phyloP scores from a whole-genome alignment of 37 sponge, comb jelly and placozoan genomes.

The Axinella damicornis region DNA sequence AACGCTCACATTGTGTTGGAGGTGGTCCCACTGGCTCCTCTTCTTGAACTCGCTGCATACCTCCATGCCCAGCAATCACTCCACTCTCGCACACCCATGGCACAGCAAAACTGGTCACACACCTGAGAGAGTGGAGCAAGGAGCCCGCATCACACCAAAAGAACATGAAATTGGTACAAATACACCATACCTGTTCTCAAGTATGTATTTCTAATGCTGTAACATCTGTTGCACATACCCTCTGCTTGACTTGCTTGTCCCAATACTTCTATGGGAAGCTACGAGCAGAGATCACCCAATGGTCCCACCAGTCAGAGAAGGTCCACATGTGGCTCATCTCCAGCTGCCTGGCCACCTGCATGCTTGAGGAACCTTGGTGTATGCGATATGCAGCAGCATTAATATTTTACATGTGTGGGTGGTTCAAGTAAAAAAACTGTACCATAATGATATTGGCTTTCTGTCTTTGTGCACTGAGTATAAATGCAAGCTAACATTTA shows the following conservation, averaged over 20 bases:
- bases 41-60: conserved; percentile 24
- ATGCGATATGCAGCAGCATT: no score
- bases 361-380: conserved; percentile 79
- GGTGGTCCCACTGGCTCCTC: conserved; percentile 10
- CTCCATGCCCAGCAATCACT: conserved; percentile 21
- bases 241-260: conserved; percentile 81
- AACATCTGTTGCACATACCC: no score
- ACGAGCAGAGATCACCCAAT: conserved; percentile 46
- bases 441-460: no score
- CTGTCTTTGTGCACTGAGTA: no score
- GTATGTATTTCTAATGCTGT: no score
- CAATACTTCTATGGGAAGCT: conserved; percentile 81
- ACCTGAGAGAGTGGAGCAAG: not conserved
- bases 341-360: conserved; percentile 66
- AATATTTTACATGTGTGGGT: no score
- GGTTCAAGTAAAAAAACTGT: no score
- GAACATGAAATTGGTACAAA: no score
- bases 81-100: not conserved
- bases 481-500: no score
- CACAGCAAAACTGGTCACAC: not conserved
- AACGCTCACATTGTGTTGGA: conserved; percentile 21
- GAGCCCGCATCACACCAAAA: no score
- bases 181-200: no score
- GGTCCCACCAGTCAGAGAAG: conserved; percentile 68
- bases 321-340: conserved; percentile 59